These are phyloP conservation scores for Caretta caretta DNA, from an alignment of 2,113 vertebrate species.

Conservation along the genomic window DNA sequence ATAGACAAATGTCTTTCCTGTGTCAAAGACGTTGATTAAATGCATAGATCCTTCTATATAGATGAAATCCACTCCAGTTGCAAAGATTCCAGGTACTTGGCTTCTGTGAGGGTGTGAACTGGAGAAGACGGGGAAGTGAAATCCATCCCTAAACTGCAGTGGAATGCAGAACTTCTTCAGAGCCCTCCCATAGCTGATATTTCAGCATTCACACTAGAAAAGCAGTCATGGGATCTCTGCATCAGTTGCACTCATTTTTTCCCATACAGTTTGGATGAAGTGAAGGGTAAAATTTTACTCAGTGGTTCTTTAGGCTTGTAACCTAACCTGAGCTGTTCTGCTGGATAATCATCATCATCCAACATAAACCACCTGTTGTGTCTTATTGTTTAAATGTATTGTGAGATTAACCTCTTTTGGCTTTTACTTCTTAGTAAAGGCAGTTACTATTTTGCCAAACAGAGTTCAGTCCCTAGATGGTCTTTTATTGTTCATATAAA, in stretches of 20 bases:
- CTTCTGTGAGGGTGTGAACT: background rate
- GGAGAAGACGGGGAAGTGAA: background rate
- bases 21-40: conserved; percentile 29
- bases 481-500: background rate
- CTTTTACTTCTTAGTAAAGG: background rate
- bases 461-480: background rate
- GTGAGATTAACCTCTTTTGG: background rate
- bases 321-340: background rate
- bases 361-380: background rate
- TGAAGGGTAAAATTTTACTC: background rate
- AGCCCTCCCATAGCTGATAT: background rate
- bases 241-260: background rate
- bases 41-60: background rate
- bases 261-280: background rate
- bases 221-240: background rate
- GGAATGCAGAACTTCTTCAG: background rate
- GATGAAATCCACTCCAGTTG: background rate
- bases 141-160: background rate
- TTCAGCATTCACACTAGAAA: background rate
- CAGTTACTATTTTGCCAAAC: background rate
- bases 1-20: conserved; percentile 4
- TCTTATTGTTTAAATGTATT: background rate
- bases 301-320: background rate
- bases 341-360: background rate
- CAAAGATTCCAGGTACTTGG: background rate